Evolutionary conservation across 2,888 invertebrate species (phyloP).

Genomic region (Mesochorus sp.): DNA sequence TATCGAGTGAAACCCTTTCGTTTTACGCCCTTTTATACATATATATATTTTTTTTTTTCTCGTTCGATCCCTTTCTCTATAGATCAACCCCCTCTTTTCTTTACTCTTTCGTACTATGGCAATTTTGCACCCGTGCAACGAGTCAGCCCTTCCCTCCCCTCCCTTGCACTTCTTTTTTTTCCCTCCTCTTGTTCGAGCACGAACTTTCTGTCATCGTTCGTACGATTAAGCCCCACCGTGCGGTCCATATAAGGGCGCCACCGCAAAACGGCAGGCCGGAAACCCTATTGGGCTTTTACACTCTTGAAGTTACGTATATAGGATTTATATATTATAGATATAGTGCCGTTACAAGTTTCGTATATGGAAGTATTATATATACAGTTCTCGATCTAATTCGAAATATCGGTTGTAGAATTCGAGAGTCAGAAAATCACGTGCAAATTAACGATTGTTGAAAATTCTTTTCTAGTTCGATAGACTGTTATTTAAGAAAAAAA

Average conservation of each 20-base stretch:
- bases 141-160: conserved; percentile 18
- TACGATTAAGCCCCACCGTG: conserved; percentile 54
- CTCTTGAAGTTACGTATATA: conserved; percentile 70
- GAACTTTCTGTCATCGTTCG: conserved; percentile 57
- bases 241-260: background rate
- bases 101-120: conserved; percentile 51
- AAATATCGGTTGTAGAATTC: no score
- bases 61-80: conserved; percentile 19
- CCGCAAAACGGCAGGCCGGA: conserved; percentile 41
- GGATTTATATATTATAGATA: no score
- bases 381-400: no score
- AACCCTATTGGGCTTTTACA: no score
- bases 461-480: no score
- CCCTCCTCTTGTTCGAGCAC: no score
- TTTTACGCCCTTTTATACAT: background rate
- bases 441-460: no score
- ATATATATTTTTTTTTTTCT: background rate
- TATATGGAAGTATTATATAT: no score
- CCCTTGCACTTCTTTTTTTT: no score
- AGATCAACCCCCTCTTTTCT: conserved; percentile 36
- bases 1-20: background rate
- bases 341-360: no score
- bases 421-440: no score
- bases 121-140: conserved; percentile 57
- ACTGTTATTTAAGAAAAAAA: no score